These are phyloP conservation scores for Aleiodes testaceus DNA, from an alignment of 2,888 invertebrate species.

Conservation along the genomic window DNA sequence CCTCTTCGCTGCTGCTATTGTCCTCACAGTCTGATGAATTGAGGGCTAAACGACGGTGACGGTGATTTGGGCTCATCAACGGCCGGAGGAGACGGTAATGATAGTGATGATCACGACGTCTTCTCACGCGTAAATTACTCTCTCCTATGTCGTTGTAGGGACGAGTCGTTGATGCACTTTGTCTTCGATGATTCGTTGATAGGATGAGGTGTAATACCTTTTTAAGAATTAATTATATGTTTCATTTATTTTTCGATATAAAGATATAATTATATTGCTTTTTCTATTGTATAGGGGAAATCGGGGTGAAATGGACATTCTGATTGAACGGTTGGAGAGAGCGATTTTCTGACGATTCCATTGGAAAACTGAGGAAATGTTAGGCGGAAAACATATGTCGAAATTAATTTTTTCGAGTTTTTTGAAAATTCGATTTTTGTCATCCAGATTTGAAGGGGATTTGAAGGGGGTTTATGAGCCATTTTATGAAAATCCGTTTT, in stretches of 20 bases:
- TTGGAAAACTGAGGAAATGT: too few relatives aligned
- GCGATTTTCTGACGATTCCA: too few relatives aligned
- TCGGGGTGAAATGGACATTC: too few relatives aligned
- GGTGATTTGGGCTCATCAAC: constrained; percentile 62
- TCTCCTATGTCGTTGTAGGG: constrained; percentile 65
- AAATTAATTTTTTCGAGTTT: too few relatives aligned
- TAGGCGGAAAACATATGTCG: too few relatives aligned
- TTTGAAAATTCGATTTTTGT: too few relatives aligned
- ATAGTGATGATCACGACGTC: constrained; percentile 62
- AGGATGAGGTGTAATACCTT: constrained; percentile 68
- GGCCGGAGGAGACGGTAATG: constrained; percentile 49
- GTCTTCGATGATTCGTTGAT: constrained; percentile 62
- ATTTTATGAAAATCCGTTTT: too few relatives aligned
- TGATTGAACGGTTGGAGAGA: too few relatives aligned
- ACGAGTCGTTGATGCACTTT: constrained; percentile 60
- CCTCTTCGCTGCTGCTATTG: constrained; percentile 72
- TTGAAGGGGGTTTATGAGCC: too few relatives aligned
- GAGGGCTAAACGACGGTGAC: constrained; percentile 61
- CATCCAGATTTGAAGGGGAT: too few relatives aligned
- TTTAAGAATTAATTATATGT: constrained; percentile 20
- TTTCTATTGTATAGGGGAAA: too few relatives aligned
- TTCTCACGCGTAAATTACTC: constrained; percentile 61
- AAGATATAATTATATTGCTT: too few relatives aligned
- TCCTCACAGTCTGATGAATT: constrained; percentile 73
- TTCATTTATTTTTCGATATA: not conserved